Conservation (phyloP, 2,113 vertebrate genomes). For the Rhombomys opimus region DNA sequence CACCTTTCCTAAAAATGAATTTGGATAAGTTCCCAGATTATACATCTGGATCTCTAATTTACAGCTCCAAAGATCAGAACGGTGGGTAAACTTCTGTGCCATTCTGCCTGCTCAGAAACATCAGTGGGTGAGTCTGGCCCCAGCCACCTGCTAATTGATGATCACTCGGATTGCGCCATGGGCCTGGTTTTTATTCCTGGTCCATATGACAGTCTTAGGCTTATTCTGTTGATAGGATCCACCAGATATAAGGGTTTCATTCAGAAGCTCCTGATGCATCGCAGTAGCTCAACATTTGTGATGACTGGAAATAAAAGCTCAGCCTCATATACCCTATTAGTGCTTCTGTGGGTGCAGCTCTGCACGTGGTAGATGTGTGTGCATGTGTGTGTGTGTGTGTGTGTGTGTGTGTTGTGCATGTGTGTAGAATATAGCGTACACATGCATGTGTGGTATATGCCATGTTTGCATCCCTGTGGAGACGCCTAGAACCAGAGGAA, state of each 20-base stretch:
- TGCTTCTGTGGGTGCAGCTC: neutral
- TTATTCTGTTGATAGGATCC: fast-evolving
- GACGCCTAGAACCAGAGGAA: neutral
- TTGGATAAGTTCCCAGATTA: slow-evolving; percentile 66
- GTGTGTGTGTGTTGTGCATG: neutral
- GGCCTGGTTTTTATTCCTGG: no score
- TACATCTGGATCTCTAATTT: slow-evolving; percentile 46
- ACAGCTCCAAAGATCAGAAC: slow-evolving; percentile 5
- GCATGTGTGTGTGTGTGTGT: neutral
- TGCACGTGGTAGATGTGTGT: neutral
- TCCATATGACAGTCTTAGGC: no score
- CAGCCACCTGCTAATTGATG: neutral
- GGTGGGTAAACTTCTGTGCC: slow-evolving; percentile 21
- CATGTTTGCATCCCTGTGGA: no score
- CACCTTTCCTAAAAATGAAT: slow-evolving; percentile 57
- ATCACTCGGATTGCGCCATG: neutral
- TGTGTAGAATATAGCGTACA: neutral
- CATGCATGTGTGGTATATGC: neutral
- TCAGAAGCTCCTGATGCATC: no score
- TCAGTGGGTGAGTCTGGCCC: neutral
- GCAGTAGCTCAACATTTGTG: fast-evolving
- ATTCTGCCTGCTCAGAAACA: neutral
- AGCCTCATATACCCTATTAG: fast-evolving
- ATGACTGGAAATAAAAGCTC: neutral
- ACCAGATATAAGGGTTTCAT: neutral